Percentiles rank a stretch among this genome's conserved stretches.
Conservation (phyloP, 2,888 invertebrate genomes). For the Aphodius granarius region DNA sequence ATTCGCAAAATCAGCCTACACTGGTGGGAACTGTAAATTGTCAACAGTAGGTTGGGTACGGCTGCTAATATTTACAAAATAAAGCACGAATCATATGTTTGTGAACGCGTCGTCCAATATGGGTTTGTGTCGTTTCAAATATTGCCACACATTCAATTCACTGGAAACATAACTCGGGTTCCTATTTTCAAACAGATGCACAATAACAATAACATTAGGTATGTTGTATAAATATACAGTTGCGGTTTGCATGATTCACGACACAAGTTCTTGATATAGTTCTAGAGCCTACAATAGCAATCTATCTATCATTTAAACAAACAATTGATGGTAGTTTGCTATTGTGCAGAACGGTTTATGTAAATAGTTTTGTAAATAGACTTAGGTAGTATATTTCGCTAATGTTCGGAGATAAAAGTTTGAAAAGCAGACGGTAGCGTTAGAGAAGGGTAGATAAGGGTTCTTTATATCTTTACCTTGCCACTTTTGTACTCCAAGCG, state of each 20-base stretch:
- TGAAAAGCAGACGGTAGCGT: neutral
- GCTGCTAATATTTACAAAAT: neutral
- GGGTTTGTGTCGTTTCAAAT: neutral
- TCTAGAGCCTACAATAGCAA: too few relatives aligned
- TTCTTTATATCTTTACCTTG: neutral
- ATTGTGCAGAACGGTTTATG: neutral
- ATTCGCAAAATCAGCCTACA: neutral
- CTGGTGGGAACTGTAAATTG: neutral
- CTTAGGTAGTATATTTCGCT: neutral
- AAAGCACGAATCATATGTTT: neutral
- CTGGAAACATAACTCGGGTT: neutral
- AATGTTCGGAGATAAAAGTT: neutral
- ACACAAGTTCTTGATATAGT: too few relatives aligned
- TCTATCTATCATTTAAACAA: too few relatives aligned
- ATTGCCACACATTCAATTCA: neutral
- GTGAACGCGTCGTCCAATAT: neutral
- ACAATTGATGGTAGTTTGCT: neutral
- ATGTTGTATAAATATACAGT: neutral
- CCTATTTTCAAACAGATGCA: neutral
- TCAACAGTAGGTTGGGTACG: neutral
- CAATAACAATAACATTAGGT: neutral
- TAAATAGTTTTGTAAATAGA: neutral
- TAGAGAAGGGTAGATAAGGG: neutral
- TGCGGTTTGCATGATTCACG: too few relatives aligned
- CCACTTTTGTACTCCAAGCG: neutral